Evolutionary conservation across 2,888 invertebrate species (phyloP), one percentile per base, ranked within the genome.

Genomic region (Zelleria hepariella): DNA sequence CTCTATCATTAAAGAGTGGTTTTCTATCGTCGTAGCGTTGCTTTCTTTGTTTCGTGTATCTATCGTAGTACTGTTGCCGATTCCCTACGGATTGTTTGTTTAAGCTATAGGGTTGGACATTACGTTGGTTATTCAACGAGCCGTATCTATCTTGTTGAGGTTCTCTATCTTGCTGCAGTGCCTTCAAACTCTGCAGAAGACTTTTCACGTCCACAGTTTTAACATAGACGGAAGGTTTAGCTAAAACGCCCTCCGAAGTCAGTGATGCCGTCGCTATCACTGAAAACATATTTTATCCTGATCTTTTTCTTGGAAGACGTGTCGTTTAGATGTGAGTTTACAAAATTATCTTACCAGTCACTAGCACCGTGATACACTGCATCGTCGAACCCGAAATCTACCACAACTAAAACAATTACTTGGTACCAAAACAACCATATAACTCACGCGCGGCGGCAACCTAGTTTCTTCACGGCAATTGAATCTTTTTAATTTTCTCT

Each of bases 351-450:
- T 68, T 67, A 77, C 78, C 72, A 65, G 66, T 60, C 60, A 70
- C 66, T 60, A 72, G 61, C 57, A 69, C 60, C 59, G 67, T 61
- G 55, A 69, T 60, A 59, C 66, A 69, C 66, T 67, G 66, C 82
- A 82, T 82, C 68, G 71, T 72, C 64, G 64, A 55, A 51, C 10
- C 23, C 10, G 1, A 51, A 23, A 42, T 49, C 23, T 23, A 21
- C 10, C 10, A 51, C 51, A 51, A 21, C 51, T 21, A 2, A 23
- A 23, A 51, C 8, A 23, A 21, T 51, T 23, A 51, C 20, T 21
- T 6, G 51, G 21, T 51, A 10, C 6, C 23, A 10, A 7, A 23
- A 21, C 51, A 23, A 21, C 10, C n/a, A n/a, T n/a, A n/a, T n/a
- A n/a, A n/a, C n/a, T n/a, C n/a, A 3, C 32, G 32, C 32, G 15